These are phyloP conservation scores for Noturus placidus DNA, from an alignment of 2,113 vertebrate species.

Conservation along the genomic window DNA sequence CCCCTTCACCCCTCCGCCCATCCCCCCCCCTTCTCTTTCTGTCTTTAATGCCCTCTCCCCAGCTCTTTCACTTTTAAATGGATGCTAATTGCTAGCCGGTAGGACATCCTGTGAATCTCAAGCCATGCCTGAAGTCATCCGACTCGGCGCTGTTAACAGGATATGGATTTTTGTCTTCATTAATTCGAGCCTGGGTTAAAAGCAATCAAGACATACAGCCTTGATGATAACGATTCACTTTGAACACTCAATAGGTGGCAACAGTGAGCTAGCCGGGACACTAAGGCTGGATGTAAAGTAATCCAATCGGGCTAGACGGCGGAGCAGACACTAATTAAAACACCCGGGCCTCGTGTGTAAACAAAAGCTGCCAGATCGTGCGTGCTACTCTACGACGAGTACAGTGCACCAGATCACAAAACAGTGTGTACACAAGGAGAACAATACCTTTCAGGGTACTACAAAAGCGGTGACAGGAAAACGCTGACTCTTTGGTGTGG, in stretches of 20 bases:
- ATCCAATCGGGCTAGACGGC: constrained; percentile 3
- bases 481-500: constrained; percentile 51
- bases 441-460: constrained; percentile 42
- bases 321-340: constrained; percentile 25
- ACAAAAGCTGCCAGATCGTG: background rate
- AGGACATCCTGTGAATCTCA: constrained; percentile 22
- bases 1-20: constrained; percentile 54
- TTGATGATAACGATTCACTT: constrained; percentile 1
- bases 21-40: constrained; percentile 45
- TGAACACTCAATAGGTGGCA: constrained; percentile 60
- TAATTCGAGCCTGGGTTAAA: background rate
- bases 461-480: constrained; percentile 55
- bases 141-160: background rate
- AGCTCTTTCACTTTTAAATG: constrained; percentile 55
- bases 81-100: constrained; percentile 47
- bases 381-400: background rate
- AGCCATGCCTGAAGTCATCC: constrained; percentile 32
- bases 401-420: background rate
- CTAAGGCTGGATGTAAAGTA: background rate
- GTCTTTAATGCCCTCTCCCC: constrained; percentile 44
- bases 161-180: constrained; percentile 1
- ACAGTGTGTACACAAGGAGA: constrained; percentile 9
- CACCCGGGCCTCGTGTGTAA: constrained; percentile 33
- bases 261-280: constrained; percentile 47
- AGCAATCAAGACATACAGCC: background rate